Percentiles rank a stretch among this genome's conserved stretches.
phyloP scores from a whole-genome alignment of 2,113 vertebrate genomes.

The Empidonax alnorum region DNA sequence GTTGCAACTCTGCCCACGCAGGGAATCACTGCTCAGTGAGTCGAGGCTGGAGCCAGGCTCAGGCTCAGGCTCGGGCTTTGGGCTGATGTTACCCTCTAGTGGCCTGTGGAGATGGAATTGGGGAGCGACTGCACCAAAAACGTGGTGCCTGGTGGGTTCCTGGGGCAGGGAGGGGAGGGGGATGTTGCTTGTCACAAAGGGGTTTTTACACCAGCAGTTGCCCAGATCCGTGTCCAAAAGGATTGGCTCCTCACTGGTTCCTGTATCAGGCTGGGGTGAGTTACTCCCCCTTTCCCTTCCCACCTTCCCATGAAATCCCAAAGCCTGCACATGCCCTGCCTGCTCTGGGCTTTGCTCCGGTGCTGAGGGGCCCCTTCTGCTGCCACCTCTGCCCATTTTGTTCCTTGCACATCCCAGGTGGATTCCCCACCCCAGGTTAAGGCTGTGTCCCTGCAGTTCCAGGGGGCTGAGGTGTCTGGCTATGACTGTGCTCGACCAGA shows the following conservation, averaged over 20 bases:
- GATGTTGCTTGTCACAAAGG: accelerated
- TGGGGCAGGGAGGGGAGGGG: neutral
- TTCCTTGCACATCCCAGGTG: neutral
- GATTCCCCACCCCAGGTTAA: neutral
- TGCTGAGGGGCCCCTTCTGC: neutral
- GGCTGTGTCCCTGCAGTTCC: neutral
- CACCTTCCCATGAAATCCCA: neutral
- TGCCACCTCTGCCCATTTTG: neutral
- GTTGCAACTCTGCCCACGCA: neutral
- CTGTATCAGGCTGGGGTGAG: accelerated
- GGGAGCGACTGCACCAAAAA: neutral
- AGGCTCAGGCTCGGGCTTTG: neutral
- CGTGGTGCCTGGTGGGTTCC: neutral
- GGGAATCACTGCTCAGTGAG: neutral
- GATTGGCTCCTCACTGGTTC: neutral
- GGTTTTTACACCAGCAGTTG: neutral
- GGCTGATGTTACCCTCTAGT: constrained; percentile 53
- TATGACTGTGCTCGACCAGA: neutral
- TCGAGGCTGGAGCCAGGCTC: neutral
- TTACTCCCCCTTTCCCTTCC: neutral
- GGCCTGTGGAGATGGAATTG: neutral
- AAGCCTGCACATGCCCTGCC: neutral
- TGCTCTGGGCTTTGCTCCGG: neutral
- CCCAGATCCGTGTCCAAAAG: neutral
- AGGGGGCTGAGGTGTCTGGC: neutral